phyloP scores from a whole-genome alignment of 2,888 invertebrate genomes.

The Pediacus dermestoides region DNA sequence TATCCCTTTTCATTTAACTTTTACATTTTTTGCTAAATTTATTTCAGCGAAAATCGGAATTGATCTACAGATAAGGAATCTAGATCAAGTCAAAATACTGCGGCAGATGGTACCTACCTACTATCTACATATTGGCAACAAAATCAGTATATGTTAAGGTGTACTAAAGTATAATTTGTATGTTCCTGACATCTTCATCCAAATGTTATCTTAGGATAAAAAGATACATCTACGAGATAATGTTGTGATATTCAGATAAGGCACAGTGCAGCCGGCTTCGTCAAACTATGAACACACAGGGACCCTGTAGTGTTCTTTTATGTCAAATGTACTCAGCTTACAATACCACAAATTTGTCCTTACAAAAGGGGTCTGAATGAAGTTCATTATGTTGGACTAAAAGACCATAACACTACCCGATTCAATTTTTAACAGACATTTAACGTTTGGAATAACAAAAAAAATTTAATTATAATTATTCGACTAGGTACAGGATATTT shows the following conservation, averaged over 20 bases:
- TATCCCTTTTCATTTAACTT: no score
- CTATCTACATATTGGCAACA: no score
- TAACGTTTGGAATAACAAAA: no score
- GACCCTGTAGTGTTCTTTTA: constrained; percentile 36
- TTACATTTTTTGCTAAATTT: no score
- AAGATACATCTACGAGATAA: constrained; percentile 47
- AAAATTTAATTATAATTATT: no score
- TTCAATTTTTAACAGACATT: constrained; percentile 7
- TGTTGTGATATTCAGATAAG: constrained; percentile 38
- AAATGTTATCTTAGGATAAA: constrained; percentile 44
- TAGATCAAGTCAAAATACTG: no score
- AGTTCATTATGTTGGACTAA: constrained; percentile 28
- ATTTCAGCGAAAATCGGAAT: no score
- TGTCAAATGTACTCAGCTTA: constrained; percentile 35
- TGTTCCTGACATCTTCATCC: constrained; percentile 49
- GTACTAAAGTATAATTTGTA: no score
- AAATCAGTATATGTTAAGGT: no score
- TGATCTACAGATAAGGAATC: no score
- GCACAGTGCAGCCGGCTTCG: constrained; percentile 35
- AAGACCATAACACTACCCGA: constrained; percentile 22
- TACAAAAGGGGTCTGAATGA: constrained; percentile 30
- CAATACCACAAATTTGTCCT: constrained; percentile 40
- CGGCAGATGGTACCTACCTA: no score
- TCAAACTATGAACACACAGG: neutral
- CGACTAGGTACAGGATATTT: no score